Base-by-base conservation (phyloP, 2,113 vertebrate genomes). In the Motacilla alba region DNA sequence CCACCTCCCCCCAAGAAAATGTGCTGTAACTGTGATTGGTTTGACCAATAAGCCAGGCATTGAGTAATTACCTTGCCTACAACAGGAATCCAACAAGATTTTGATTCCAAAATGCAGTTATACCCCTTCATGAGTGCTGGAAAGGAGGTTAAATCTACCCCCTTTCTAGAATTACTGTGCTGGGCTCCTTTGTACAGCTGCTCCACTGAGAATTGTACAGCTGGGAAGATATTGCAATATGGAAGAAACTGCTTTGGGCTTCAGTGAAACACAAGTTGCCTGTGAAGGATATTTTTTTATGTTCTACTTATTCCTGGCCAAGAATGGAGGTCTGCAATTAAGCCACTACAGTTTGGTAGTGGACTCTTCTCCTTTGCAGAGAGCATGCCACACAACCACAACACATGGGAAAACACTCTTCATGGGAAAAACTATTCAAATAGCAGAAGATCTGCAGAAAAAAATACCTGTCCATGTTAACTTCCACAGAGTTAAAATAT, bases 151-250 rank as follows among this genome's bases (percentile, higher is more conserved):
- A 89, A 52, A 53, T 23, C 43, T 22, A 16, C 5, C 10, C 2
- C 31, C 18, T 50, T 74, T 52, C 44, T 39, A 37, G 49, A 50
- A 72, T 0, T 41, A 43, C 15, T n/a, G 9, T 30, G 11, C 35
- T 81, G 47, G 33, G 39, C 6, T 69, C 16, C 55, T 67, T n/a
- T 6, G 28, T 28, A 55, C 23, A 62, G 46, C n/a, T 80, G 5
- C 27, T 73, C 37, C 26, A 46, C 9, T 10, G 30, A 63, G 73
- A 87, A 35, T 4, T 81, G 52, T 55, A 56, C 15, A 31, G 3
- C 27, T 1, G 1, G 8, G 31, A 50, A 68, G 26, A 64, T 28
- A 56, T 0, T 8, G 2, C 19, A 66, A 31, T 15, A 53, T 11
- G 43, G 41, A 44, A 87, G 56, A 75, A 87, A 47, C 10, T 56